These are phyloP conservation scores for Drosophila dunni DNA, from an alignment of 1,140 invertebrate species.

Conservation along the genomic window DNA sequence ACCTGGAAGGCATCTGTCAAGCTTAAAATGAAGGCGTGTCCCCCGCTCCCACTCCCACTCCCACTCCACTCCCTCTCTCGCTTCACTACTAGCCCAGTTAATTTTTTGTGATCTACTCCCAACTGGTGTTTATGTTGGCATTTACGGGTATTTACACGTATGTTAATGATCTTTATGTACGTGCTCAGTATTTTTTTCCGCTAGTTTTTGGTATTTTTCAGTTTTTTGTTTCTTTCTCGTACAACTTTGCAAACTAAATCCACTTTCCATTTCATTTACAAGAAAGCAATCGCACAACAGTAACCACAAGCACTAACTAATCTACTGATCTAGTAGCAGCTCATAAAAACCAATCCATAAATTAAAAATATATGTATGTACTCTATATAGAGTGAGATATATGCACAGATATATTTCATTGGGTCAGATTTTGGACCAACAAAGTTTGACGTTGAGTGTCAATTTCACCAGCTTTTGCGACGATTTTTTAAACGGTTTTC, in stretches of 20 bases:
- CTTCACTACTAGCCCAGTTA: constrained; percentile 31
- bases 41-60: not conserved
- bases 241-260: constrained; percentile 27
- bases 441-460: not conserved
- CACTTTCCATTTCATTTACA: constrained; percentile 56
- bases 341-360: not conserved
- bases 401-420: constrained; percentile 9
- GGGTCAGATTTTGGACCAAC: constrained; percentile 1
- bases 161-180: constrained; percentile 48
- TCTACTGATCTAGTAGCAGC: too few species aligned
- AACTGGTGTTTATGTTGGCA: constrained; percentile 23
- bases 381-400: not conserved
- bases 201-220: too few species aligned
- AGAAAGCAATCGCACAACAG: not conserved
- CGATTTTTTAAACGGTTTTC: not conserved
- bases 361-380: constrained; percentile 6
- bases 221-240: not conserved
- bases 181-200: constrained; percentile 30
- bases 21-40: constrained; percentile 7
- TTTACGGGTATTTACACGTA: constrained; percentile 26
- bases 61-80: not conserved
- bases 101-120: constrained; percentile 19
- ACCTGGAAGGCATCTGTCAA: constrained; percentile 48
- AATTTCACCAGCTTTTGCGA: not conserved
- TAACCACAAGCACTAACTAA: constrained; percentile 5